Base-by-base conservation (phyloP, 2,113 vertebrate genomes). In the Vicugna pacos region DNA sequence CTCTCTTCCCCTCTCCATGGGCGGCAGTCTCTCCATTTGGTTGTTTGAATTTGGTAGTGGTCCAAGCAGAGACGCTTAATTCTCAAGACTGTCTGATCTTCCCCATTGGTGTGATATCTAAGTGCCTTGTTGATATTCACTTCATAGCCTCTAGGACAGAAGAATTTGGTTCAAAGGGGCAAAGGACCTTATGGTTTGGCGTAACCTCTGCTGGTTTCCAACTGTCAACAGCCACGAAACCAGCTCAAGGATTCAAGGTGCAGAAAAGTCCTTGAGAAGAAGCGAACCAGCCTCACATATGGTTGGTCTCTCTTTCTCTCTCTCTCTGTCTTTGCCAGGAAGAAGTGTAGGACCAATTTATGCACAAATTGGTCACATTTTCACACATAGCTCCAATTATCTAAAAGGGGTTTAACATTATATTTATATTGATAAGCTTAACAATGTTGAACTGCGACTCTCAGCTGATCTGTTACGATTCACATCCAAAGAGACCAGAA, bases 341-440 rank as follows among this genome's bases (percentile, higher is more conserved):
- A 98, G 96, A 98, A 97, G 86, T 97, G 93, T 90, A 97, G 97
- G 98, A 97, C 98, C 98, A 98, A 98, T 98, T 98, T 97, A 98
- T 98, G 97, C 97, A 98, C 97, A 98, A 98, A 98, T 98, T 97
- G 98, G 98, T 98, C 98, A 97, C 97, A 98, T 98, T 98, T 98
- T 99, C 98, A 98, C 98, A 98, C 98, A 98, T 98, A 98, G 97
- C 97, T 98, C 98, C 98, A 98, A 98, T 99, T 98, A 98, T 98
- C 98, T 98, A 98, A 98, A 98, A 98, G 98, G 97, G 98, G 98
- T 98, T 98, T 98, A 98, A 98, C 98, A 98, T 98, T 98, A 98
- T 98, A 99, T 99, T 99, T 98, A 98, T 98, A 98, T 98, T 98
- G 99, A 99, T 98, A 98, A 98, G 98, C 98, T 98, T 98, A 98